phyloP scores from a whole-genome alignment of 64 coral and sea anemone species.

The Stichodactyla mertensii region DNA sequence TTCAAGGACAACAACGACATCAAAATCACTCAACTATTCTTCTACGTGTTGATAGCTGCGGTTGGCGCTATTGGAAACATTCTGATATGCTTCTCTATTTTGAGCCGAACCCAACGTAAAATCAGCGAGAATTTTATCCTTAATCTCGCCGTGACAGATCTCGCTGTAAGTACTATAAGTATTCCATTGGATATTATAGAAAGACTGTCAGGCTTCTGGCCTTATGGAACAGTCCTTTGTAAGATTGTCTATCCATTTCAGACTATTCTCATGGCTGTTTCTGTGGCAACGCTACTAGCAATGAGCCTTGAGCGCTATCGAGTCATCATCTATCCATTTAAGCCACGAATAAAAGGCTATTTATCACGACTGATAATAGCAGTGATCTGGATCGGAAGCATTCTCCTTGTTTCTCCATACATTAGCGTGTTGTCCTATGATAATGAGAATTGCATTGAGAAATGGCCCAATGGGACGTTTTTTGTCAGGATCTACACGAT shows the following conservation, averaged over 20 bases:
- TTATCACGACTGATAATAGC: conserved; percentile 32
- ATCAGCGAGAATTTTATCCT: conserved; percentile 80
- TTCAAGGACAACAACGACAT: neutral
- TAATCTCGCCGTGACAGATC: conserved; percentile 64
- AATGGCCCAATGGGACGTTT: conserved; percentile 35
- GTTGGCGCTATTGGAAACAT: conserved; percentile 59
- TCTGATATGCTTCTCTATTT: conserved; percentile 61
- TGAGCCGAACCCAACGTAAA: conserved; percentile 49
- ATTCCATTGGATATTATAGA: conserved; percentile 73
- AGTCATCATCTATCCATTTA: conserved; percentile 70
- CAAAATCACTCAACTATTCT: conserved; percentile 35
- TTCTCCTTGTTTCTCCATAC: conserved; percentile 53
- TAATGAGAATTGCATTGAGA: conserved; percentile 22
- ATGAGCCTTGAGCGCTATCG: conserved; percentile 76
- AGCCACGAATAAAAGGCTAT: conserved; percentile 49
- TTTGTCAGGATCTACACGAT: conserved; percentile 56
- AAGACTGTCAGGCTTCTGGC: conserved; percentile 50
- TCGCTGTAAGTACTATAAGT: conserved; percentile 53
- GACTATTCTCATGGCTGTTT: conserved; percentile 76
- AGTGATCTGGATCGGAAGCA: conserved; percentile 51
- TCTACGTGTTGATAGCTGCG: conserved; percentile 25
- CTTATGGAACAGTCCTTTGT: conserved; percentile 60
- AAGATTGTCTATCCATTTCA: conserved; percentile 80
- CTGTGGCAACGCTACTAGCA: conserved; percentile 58
- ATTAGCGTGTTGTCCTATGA: conserved; percentile 48